phyloP scores from a whole-genome alignment of 2,113 vertebrate species.

The Oreochromis tanganicae region DNA sequence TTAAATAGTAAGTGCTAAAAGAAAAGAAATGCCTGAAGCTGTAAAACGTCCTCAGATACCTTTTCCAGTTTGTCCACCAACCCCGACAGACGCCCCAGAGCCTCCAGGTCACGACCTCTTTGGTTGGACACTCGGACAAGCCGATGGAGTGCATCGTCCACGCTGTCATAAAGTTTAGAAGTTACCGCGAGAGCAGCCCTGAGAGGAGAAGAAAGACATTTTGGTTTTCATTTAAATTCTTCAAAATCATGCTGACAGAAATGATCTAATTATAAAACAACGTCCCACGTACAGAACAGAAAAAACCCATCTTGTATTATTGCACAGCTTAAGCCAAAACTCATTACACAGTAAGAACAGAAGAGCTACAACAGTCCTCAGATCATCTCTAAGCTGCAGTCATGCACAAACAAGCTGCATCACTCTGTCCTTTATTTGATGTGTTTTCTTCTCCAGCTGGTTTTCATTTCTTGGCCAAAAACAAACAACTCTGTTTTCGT shows the following conservation, averaged over 20 bases:
- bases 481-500: background rate
- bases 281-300: background rate
- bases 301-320: background rate
- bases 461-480: background rate
- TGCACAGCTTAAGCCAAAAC: background rate
- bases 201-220: background rate
- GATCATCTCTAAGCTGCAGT: constrained; percentile 8
- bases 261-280: background rate
- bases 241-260: background rate
- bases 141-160: constrained; percentile 85
- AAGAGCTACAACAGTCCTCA: background rate
- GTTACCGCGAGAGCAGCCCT: constrained; percentile 74
- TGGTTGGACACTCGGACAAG: constrained; percentile 84
- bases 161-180: constrained; percentile 75
- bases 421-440: background rate
- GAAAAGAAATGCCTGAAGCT: background rate
- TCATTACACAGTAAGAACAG: background rate
- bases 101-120: constrained; percentile 76
- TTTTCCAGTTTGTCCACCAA: constrained; percentile 71
- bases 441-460: background rate
- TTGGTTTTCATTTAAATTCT: background rate
- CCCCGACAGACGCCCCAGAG: constrained; percentile 62
- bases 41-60: constrained; percentile 48
- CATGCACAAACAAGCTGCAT: background rate
- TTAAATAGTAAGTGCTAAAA: background rate